Base-by-base conservation (phyloP, 2,888 invertebrate species). In the Stictocephala bisonia region DNA sequence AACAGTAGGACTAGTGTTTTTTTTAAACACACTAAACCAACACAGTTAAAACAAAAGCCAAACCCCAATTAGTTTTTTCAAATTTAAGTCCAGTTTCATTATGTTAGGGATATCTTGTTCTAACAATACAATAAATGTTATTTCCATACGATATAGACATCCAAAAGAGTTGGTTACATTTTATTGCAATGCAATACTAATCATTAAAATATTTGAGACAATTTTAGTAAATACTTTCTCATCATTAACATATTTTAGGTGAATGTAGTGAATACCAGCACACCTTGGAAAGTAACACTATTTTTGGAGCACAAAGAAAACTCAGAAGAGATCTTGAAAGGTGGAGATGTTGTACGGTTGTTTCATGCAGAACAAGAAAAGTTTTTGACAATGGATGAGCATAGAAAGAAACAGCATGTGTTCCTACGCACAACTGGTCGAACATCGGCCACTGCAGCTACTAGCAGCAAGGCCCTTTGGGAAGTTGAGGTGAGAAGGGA, bases 401-500 rank as follows among this genome's bases (percentile, higher is more conserved):
- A 95, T 85, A 92, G 93, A 82, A 95, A 95, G 83, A 90, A 93
- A 79, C 96, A 97, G 81, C 95, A 97, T 83, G 97, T 99, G 27
- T 99, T 99, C 83, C 86, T 99, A 40, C 86, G 96, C 76, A 94
- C 95, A 13, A 97, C 97, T 0, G 94, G 97, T 0, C 86, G 99
- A 74, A 95, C 97, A 0, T 96, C 97, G 71, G 99, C 99, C 0
- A 97, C 99, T 0, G 95, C 99, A 0, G 99, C 99, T 0, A 99
- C 99, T 0, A 97, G 97, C 82, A 98, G 98, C 82, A 98, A 99
- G 84, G 99, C 99, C 4, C 86, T 99, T 58, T 99, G 99, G 99
- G 99, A 99, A 87, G 92, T 97, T 44, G 96, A 97, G 87, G 93
- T 91, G 80, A 78, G 79, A 60, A 15, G 7, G 15, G 15, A 7